These are phyloP conservation scores for Jordanella pulchra DNA, from an alignment of 2,797 vertebrate species.

Conservation along the genomic window DNA sequence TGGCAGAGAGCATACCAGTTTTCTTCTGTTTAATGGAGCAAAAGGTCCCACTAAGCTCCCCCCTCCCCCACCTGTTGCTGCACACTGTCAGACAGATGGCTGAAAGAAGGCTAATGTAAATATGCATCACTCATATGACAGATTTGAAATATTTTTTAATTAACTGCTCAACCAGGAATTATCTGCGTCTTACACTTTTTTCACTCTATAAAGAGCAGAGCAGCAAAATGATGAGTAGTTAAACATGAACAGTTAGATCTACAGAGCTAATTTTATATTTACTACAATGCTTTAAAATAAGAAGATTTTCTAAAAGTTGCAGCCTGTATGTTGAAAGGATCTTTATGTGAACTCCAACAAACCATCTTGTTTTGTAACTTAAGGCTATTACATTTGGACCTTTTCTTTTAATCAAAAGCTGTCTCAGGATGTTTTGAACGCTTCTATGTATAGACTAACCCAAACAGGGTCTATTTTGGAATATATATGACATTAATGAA, in stretches of 20 bases:
- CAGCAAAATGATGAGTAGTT: background rate
- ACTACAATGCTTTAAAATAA: background rate
- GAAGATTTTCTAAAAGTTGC: background rate
- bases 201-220: background rate
- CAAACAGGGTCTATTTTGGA: background rate
- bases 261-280: background rate
- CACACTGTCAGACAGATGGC: background rate
- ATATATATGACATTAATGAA: background rate
- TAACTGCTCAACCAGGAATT: background rate
- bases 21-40: background rate
- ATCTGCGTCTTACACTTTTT: background rate
- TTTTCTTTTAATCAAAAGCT: background rate
- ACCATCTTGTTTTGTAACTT: background rate
- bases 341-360: background rate
- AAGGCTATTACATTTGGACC: background rate
- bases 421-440: background rate
- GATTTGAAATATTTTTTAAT: background rate
- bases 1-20: background rate
- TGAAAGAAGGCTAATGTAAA: background rate
- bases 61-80: background rate
- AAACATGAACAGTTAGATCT: background rate
- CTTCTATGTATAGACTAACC: background rate
- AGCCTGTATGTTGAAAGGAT: background rate
- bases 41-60: background rate
- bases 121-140: background rate